phyloP scores from a whole-genome alignment of 2,888 invertebrate genomes.

The Phorcus lineatus region DNA sequence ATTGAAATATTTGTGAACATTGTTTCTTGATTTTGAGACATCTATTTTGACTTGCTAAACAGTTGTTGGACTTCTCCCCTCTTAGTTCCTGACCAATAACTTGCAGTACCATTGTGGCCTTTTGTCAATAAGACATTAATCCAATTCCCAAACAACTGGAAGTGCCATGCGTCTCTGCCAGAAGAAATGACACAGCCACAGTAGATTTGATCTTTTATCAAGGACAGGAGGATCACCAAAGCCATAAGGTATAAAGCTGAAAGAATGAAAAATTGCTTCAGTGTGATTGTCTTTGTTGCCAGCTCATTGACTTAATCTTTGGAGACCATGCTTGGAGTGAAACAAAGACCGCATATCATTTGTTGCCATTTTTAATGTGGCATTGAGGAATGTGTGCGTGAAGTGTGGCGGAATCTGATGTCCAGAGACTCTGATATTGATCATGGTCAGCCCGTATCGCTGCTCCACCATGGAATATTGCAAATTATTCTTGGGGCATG shows the following conservation, averaged over 20 bases:
- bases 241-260: not conserved
- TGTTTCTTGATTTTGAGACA: no score
- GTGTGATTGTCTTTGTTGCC: not conserved
- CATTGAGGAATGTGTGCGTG: not conserved
- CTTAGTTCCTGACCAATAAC: no score
- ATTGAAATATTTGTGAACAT: no score
- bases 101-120: not conserved
- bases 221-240: not conserved
- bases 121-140: not conserved
- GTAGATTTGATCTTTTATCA: conserved; percentile 1
- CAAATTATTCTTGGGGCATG: no score
- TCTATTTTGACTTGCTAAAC: no score
- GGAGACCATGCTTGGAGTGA: not conserved
- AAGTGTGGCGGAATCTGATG: not conserved
- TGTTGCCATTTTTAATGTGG: not conserved
- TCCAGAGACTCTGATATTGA: conserved; percentile 1
- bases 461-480: no score
- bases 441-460: not conserved
- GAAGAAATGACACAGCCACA: not conserved
- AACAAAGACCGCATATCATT: conserved; percentile 4
- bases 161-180: not conserved
- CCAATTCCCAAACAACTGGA: not conserved
- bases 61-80: no score
- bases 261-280: not conserved
- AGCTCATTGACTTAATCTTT: not conserved